Evolutionary conservation across 2,113 vertebrate species (phyloP).

Genomic region (Bothrops jararaca): DNA sequence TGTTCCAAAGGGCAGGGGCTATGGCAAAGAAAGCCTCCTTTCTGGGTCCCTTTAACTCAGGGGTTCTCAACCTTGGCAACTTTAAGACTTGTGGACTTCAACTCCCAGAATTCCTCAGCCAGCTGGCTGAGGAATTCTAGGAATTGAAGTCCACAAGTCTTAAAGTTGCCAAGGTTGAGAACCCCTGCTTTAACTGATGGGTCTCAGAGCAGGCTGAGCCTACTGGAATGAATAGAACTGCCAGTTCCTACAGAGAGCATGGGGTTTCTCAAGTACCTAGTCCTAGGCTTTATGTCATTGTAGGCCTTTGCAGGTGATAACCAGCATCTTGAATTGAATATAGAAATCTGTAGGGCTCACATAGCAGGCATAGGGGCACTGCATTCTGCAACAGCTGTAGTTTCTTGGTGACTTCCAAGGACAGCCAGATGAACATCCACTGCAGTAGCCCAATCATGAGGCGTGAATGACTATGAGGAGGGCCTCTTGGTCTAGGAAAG

Average conservation of each 20-base stretch:
- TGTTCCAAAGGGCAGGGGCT: not conserved
- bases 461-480: not conserved
- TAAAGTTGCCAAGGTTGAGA: no score
- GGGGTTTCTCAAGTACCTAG: not conserved
- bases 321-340: not conserved
- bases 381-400: not conserved
- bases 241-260: not conserved
- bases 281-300: not conserved
- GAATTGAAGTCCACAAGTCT: no score
- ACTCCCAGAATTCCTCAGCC: no score
- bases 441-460: not conserved
- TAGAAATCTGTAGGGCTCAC: not conserved
- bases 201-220: not conserved
- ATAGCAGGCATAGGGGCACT: not conserved
- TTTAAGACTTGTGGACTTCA: no score
- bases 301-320: not conserved
- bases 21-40: not conserved
- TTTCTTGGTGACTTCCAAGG: not conserved
- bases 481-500: not conserved
- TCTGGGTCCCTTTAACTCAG: not conserved
- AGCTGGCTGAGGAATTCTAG: no score
- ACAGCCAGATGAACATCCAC: not conserved
- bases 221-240: not conserved
- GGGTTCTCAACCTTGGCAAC: no score
- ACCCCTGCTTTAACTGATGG: not conserved